phyloP scores from a whole-genome alignment of 35 echinoderm and acorn worm species.

The Hemicentrotus pulcherrimus region DNA sequence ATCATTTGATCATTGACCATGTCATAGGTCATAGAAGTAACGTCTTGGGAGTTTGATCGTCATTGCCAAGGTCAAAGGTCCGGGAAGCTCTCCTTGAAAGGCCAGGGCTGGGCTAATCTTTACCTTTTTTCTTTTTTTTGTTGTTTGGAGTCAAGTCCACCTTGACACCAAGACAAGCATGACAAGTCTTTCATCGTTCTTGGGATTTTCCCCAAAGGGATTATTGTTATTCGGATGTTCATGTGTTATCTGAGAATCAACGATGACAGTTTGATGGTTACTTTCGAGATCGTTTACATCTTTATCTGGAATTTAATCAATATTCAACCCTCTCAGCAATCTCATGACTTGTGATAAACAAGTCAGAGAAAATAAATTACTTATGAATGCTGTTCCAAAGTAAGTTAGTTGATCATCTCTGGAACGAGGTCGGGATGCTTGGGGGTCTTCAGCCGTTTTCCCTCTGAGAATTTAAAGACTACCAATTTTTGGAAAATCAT shows the following conservation, averaged over 20 bases:
- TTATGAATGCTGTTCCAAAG: not conserved
- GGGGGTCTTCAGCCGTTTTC: too few species aligned
- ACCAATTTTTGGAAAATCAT: too few species aligned
- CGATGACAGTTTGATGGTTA: not conserved
- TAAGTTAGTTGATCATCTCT: not conserved
- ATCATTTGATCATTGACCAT: not conserved
- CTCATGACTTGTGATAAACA: not conserved
- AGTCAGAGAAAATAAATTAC: not conserved
- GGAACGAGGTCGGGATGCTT: not conserved
- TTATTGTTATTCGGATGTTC: constrained; percentile 3
- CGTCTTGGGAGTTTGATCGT: not conserved
- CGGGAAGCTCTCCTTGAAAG: not conserved
- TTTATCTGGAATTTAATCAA: not conserved
- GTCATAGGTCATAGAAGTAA: not conserved
- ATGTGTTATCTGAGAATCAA: not conserved
- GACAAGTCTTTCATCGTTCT: not conserved
- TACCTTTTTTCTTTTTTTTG: not conserved
- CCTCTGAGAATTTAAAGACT: too few species aligned
- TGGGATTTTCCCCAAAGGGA: not conserved
- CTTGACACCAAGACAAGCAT: not conserved
- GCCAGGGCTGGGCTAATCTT: not conserved
- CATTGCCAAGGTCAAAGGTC: not conserved
- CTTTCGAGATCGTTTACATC: not conserved
- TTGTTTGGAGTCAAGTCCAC: not conserved
- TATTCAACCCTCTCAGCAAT: not conserved